Base-by-base conservation (phyloP, 2,888 invertebrate genomes). In the Uloborus plumipes region DNA sequence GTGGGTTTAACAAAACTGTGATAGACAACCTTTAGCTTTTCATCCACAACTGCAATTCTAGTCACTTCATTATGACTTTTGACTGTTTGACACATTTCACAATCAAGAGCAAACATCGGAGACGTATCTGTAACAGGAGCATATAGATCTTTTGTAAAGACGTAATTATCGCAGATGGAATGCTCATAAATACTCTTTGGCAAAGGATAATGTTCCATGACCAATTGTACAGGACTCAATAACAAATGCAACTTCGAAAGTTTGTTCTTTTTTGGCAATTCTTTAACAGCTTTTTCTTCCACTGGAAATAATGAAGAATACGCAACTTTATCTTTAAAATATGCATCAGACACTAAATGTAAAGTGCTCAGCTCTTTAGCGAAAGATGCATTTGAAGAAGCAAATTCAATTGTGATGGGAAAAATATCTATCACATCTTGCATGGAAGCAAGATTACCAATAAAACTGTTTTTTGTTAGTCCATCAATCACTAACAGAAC, bases 51-150 rank as follows among this genome's bases (percentile, higher is more conserved):
- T 18, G 97, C 95, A 71, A 98, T 92, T 87, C 97, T 91, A 0
- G 98, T 95, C 53, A 98, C 89, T 89, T 97, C 98, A 80, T 93
- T 92, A 65, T 90, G 88, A 0, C 93, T 93, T 22, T 90, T 90
- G 22, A 91, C 91, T 4, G 97, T 97, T 85, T 91, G 90, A 89
- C 95, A 96, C 90, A 91, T 91, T 91, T 98, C 98, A 91, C 98
- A 98, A 91, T 98, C 98, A 6, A 98, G 87, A 59, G 94, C 96
- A 90, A 93, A 96, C 92, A 98, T 92, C 13, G 96, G 96, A 77
- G 97, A 97, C n/a, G 89, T 90, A 6, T 92, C 90, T 14, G 93
- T 94, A 0, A 95, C 96, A 77, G 74, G 76, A 11, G 16, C 14
- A 76, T 85, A 86, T 47, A 50, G 61, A 2, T 81, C 55, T 62